A percentile compares a stretch with the other conserved stretches of the same genome.
Evolutionary conservation across 2,888 invertebrate genomes (phyloP).

Genomic region (Zhengitettix transpicula): DNA sequence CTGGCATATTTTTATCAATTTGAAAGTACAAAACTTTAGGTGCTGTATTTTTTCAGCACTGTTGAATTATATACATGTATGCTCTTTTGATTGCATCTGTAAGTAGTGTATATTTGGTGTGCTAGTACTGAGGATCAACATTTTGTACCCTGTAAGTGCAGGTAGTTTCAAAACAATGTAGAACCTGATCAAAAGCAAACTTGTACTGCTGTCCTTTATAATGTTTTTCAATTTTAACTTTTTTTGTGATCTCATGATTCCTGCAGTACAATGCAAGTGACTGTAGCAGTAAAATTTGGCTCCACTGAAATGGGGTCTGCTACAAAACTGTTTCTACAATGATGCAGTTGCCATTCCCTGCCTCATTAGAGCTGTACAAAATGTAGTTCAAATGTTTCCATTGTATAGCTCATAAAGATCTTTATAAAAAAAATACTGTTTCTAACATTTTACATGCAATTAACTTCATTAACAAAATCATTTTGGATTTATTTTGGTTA

Average conservation of each 20-base stretch:
- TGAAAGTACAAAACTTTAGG: constrained; percentile 12
- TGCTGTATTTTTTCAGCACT: constrained; percentile 11
- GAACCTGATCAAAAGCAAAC: neutral
- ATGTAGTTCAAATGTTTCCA: neutral
- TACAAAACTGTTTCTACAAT: neutral
- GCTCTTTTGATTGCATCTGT: neutral
- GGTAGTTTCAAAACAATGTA: neutral
- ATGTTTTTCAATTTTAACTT: neutral
- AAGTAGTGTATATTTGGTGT: neutral
- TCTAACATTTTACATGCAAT: too few relatives aligned
- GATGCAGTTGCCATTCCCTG: neutral
- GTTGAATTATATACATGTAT: constrained; percentile 7
- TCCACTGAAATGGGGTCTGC: too few relatives aligned
- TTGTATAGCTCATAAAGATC: neutral
- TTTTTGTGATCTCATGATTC: neutral
- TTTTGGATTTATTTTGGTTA: too few relatives aligned
- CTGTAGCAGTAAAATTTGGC: too few relatives aligned
- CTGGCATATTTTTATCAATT: constrained; percentile 13
- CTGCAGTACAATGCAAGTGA: neutral
- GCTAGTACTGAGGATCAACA: neutral
- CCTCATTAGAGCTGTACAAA: neutral
- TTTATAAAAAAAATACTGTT: neutral
- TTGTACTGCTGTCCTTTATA: neutral
- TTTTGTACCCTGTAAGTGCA: neutral
- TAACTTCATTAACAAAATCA: too few relatives aligned